Evolutionary conservation across 2,888 invertebrate genomes (phyloP), one percentile per base, ranked within the genome.

Genomic region (Mesorhabditis spiculigera): DNA sequence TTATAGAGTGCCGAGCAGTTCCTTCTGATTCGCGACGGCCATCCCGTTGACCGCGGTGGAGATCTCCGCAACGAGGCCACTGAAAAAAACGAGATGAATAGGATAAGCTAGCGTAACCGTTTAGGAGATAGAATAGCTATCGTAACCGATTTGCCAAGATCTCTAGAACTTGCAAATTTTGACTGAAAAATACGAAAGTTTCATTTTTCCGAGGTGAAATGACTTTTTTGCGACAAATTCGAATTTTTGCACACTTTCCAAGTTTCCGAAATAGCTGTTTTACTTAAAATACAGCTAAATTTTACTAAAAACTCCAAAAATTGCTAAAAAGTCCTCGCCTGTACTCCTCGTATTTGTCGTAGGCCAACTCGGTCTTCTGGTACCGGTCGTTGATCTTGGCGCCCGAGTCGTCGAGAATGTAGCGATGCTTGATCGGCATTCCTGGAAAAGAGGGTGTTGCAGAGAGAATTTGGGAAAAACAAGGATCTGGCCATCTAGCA

Each of bases 361-460:
- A 10, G 10, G 58, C n/a, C 8, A 50, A n/a, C n/a, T 50, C 10
- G 10, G 58, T 50, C 58, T 50, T 50, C 58, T 10, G 10, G 58
- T 50, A 50, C n/a, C n/a, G 8, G 58, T 50, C 58, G 58, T n/a
- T 50, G 58, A 50, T 50, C n/a, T 50, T 50, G 8, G 58, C n/a
- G n/a, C 58, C 58, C 8, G 58, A 13, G 58, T 50, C 58, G 58
- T 50, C 58, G 10, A 50, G n/a, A 50, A 50, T 50, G 58, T 50
- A 50, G 8, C 58, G 58, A 50, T 50, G n/a, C 58, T 50, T 50
- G 8, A n/a, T 50, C 8, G 58, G 58, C 58, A 50, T 13, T 10
- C 58, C 58, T 50, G 28, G 28, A 28, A 28, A 28, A 28, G 28
- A 28, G 28, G 28, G 28, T 28, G 28, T 28, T 28, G 28, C 28